Evolutionary conservation across 2,888 invertebrate genomes (phyloP).

Genomic region (Altica lythri): DNA sequence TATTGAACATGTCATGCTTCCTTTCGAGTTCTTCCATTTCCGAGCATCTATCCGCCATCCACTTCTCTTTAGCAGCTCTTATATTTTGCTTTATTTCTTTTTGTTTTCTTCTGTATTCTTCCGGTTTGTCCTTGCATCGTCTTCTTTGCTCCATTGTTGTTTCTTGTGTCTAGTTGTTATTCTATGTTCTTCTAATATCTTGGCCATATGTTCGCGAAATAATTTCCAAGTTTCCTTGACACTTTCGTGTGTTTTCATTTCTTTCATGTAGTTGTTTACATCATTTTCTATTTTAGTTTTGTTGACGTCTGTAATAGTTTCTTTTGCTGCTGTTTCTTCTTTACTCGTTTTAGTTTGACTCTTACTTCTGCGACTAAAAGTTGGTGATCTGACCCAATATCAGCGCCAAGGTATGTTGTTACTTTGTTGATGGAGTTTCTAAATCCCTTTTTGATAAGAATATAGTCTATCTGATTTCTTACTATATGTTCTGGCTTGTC

Average conservation of each 20-base stretch:
- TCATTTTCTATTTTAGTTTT: not conserved
- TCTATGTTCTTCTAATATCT: not conserved
- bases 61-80: not conserved
- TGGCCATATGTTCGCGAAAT: not conserved
- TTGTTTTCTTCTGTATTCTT: not conserved
- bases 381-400: constrained; percentile 35
- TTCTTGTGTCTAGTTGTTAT: not conserved
- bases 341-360: constrained; percentile 18
- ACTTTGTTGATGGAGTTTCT: constrained; percentile 27
- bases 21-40: too few species aligned
- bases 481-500: constrained; percentile 3
- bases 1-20: too few species aligned
- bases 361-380: constrained; percentile 27
- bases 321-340: not conserved
- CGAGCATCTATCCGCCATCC: too few species aligned
- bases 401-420: constrained; percentile 33
- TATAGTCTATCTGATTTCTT: constrained; percentile 32
- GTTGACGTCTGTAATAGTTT: not conserved
- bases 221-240: not conserved
- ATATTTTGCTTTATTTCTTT: not conserved
- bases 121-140: not conserved
- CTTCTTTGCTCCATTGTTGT: not conserved
- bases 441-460: constrained; percentile 35
- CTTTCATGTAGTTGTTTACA: not conserved
- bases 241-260: not conserved